A percentile compares a stretch with the other conserved stretches of the same genome.
Evolutionary conservation across 1,140 invertebrate genomes (phyloP).

Genomic region (Zelostemma sp.): DNA sequence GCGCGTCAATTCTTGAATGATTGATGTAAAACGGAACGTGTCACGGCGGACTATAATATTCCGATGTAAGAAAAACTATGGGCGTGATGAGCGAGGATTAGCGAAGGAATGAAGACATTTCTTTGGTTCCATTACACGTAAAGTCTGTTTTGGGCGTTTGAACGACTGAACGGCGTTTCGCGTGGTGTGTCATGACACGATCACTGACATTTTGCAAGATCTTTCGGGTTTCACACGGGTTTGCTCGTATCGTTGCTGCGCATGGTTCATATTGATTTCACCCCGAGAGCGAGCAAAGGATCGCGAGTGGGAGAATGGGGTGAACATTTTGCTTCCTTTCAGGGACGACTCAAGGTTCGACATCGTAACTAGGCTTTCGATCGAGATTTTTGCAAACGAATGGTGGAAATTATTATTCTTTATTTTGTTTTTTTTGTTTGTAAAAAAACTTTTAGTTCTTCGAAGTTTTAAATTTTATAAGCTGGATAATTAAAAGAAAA

Average conservation of each 20-base stretch:
- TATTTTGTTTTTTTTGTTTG: no score
- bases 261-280: slow-evolving; percentile 62
- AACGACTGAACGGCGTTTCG: background rate
- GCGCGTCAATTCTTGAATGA: background rate
- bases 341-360: slow-evolving; percentile 36
- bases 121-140: background rate
- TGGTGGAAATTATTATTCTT: no score
- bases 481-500: no score
- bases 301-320: slow-evolving; percentile 40
- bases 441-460: no score
- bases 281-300: slow-evolving; percentile 19
- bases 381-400: no score
- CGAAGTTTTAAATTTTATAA: no score
- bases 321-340: slow-evolving; percentile 10
- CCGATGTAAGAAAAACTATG: background rate
- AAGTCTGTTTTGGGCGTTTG: background rate
- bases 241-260: slow-evolving; percentile 42
- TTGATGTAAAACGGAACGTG: no score
- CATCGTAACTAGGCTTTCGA: no score
- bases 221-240: slow-evolving; percentile 9
- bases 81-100: background rate
- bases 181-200: slow-evolving; percentile 10
- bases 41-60: no score
- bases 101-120: no score
- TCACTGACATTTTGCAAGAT: slow-evolving; percentile 12